phyloP scores from a whole-genome alignment of 2,113 vertebrate genomes.

The Sinocyclocheilus anophthalmus region DNA sequence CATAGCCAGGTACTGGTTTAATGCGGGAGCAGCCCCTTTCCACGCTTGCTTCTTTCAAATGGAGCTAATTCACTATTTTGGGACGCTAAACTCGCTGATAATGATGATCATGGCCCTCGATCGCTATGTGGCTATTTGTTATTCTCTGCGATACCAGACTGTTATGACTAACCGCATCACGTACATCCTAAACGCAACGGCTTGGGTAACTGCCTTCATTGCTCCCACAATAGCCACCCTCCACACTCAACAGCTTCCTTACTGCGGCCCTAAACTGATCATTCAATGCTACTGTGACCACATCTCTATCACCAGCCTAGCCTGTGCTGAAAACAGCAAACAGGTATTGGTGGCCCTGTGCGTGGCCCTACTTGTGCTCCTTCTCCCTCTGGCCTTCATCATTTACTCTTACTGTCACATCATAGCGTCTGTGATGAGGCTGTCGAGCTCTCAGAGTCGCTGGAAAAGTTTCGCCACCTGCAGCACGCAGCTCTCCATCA shows the following conservation, averaged over 20 bases:
- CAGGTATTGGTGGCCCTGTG: neutral
- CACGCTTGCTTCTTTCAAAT: constrained; percentile 59
- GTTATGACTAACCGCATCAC: constrained; percentile 56
- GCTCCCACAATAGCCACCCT: constrained; percentile 33
- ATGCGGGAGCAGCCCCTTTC: constrained; percentile 52
- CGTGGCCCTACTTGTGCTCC: constrained; percentile 44
- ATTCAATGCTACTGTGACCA: constrained; percentile 57
- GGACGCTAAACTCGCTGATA: constrained; percentile 64
- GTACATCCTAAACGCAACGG: constrained; percentile 32
- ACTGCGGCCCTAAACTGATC: constrained; percentile 52
- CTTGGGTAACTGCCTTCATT: constrained; percentile 55
- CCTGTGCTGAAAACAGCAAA: constrained; percentile 37
- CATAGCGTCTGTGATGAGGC: constrained; percentile 35
- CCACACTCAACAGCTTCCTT: constrained; percentile 34
- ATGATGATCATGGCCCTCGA: constrained; percentile 65
- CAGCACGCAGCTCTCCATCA: constrained; percentile 55
- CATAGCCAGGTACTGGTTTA: constrained; percentile 62
- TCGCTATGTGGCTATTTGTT: constrained; percentile 62
- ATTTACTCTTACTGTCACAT: constrained; percentile 55
- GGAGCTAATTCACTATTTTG: constrained; percentile 64
- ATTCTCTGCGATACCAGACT: constrained; percentile 59
- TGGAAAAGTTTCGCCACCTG: constrained; percentile 57
- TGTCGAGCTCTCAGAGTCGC: neutral
- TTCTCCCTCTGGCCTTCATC: constrained; percentile 54
- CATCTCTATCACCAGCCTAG: constrained; percentile 37